Base-by-base conservation (phyloP, 2,797 vertebrate genomes). In the Odontamblyopus rebecca region DNA sequence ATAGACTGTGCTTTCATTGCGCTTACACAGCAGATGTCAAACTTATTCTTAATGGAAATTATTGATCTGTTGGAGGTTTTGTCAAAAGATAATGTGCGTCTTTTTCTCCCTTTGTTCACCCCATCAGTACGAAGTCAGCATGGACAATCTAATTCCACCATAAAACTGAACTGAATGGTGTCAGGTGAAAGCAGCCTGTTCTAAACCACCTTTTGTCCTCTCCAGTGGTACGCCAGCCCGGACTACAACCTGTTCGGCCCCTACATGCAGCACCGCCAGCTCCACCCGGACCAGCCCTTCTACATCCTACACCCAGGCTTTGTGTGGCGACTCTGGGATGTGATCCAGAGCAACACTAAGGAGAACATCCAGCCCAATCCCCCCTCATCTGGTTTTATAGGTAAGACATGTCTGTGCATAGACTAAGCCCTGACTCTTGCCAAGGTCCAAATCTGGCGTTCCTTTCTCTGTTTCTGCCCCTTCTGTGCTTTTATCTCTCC, bases 351-450 rank as follows among this genome's bases (percentile, higher is more conserved):
- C 84, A 99, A 98, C 89, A 98, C 96, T 48, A 91, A 94, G 82
- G 97, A 98, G 91, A 96, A 95, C 86, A 99, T 99, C 86, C 98
- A 99, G 83, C 98, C 97, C 81, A 99, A 99, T 74, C 98, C 98
- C 2, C 98, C 98, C 12, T 99, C 98, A 51, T 99, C 98, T 67
- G 98, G 98, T 71, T 99, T 99, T 89, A 98, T 98, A 80, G 98
- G 98, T 98, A 93, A 84, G 94, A 44, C 35, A 57, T 35, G 77
- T 74, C 65, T 11, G 11, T 13, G 18, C 30, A 30, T 63, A 51
- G 62, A 41, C 29, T 62, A 32, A 32, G 38, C 59, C 13, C 0
- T 1, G 3, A 30, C 71, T 38, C 67, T 71, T 76, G 48, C 26
- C 23, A 8, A 38, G 2, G 59, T 23, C 41, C 64, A 19, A 7